Base-by-base conservation (phyloP, 2,113 vertebrate species). In the Microcebus lehilahytsara region DNA sequence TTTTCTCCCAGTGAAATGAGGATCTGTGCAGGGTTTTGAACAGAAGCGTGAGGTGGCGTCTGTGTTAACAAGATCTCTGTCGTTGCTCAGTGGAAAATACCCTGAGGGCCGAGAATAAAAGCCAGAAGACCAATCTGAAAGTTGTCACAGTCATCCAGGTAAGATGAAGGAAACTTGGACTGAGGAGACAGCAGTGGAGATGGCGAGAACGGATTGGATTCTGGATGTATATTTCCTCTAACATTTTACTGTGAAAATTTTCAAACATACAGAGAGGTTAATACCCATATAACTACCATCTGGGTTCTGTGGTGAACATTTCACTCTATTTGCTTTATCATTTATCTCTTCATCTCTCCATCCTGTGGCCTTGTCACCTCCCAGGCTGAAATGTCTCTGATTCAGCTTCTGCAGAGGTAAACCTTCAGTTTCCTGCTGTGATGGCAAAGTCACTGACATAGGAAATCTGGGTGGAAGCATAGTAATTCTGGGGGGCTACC, bases 71-170 rank as follows among this genome's bases (percentile, higher is more conserved):
- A 49, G 49, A 49, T 12, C 49, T 10, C 49, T 49, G 49, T 40
- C 3, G 3, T 20, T 85, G 40, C 49, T 80, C 56, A 58, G 49
- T 51, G 58, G 67, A 84, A 42, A 56, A 13, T 40, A 74, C 6
- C 9, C 9, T 0, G 2, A 64, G 9, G 22, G 56, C 10, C 6
- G 30, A 22, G 8, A 12, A 9, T 16, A 19, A 32, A 51, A 11
- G 40, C 34, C 20, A 20, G 64, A 89, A 77, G 37, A 71, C 17
- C 3, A 27, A 2, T 19, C 13, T 72, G 71, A 67, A 81, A 77
- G 71, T 60, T n/a, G n/a, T 1, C 30, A 17, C 1, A 6, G 16
- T 56, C 6, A 58, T 32, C 14, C 46, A 14, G 62, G 30, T n/a
- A 42, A 81, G 14, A 51, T 1, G 37, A 69, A 34, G 53, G 14